These are phyloP conservation scores for Formica selysi DNA, from an alignment of 1,140 invertebrate genomes.

Conservation along the genomic window DNA sequence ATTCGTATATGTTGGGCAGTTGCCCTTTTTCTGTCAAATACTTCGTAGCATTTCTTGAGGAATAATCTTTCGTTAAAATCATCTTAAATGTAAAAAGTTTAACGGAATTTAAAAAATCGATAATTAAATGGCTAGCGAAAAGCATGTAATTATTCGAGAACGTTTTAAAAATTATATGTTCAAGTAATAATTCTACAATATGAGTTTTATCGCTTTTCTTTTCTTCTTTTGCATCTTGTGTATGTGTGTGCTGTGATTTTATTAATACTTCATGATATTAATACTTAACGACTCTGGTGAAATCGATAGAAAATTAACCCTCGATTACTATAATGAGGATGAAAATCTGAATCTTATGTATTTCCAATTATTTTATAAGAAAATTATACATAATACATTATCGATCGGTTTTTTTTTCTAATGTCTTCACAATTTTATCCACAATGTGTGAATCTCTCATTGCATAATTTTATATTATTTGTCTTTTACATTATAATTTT, in stretches of 20 bases:
- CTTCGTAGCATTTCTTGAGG: not conserved
- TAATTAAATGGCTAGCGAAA: not conserved
- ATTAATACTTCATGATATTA: constrained; percentile 22
- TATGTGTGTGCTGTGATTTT: not conserved
- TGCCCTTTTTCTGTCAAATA: not conserved
- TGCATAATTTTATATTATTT: not conserved
- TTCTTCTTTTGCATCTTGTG: not conserved
- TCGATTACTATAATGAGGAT: not conserved
- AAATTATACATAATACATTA: not conserved
- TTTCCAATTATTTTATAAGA: constrained; percentile 17
- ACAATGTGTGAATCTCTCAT: not conserved
- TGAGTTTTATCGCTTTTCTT: not conserved
- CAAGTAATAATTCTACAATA: not conserved
- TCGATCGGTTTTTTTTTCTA: not conserved
- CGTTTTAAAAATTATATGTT: not conserved
- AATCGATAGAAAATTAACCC: constrained; percentile 41
- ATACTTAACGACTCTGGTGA: not conserved
- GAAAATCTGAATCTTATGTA: not conserved
- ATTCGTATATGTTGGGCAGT: too few species aligned
- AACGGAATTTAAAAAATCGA: not conserved
- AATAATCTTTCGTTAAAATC: not conserved
- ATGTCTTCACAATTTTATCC: not conserved
- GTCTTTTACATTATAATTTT: not conserved
- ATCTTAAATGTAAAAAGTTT: not conserved
- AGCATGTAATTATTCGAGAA: not conserved